Conservation (phyloP, 1,140 invertebrate genomes). For the Microplitis mediator region DNA sequence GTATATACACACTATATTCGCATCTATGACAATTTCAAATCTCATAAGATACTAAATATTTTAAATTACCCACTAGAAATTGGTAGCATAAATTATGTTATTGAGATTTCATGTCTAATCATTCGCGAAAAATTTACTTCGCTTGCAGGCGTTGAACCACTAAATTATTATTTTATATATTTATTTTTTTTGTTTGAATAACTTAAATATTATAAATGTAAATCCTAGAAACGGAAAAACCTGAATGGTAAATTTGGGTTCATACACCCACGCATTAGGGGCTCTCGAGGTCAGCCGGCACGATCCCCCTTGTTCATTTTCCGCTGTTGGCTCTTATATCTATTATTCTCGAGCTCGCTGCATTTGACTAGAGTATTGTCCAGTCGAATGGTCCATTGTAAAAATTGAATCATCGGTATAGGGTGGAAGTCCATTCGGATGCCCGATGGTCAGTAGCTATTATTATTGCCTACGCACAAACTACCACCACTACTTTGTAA, state of each 20-base stretch:
- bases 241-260: not conserved
- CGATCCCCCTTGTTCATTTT: slow-evolving; percentile 31
- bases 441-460: slow-evolving; percentile 52
- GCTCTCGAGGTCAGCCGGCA: slow-evolving; percentile 37
- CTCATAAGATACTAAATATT: not conserved
- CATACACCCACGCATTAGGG: slow-evolving; percentile 46
- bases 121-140: too few relatives aligned
- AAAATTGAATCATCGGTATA: slow-evolving; percentile 54
- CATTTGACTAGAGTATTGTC: slow-evolving; percentile 58
- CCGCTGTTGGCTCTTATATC: not conserved
- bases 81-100: not conserved
- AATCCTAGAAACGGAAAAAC: not conserved
- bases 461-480: slow-evolving; percentile 39
- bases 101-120: too few relatives aligned
- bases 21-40: not conserved
- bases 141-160: too few relatives aligned
- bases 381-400: slow-evolving; percentile 53
- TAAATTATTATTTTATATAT: too few relatives aligned
- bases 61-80: too few relatives aligned
- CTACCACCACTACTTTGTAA: not conserved
- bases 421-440: slow-evolving; percentile 47
- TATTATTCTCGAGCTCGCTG: slow-evolving; percentile 35
- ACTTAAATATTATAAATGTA: not conserved
- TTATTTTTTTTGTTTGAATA: too few relatives aligned
- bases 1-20: not conserved